Percentiles rank a stretch among this genome's conserved stretches.
Conservation (phyloP, 2,113 vertebrate species). For the Paralichthys olivaceus region DNA sequence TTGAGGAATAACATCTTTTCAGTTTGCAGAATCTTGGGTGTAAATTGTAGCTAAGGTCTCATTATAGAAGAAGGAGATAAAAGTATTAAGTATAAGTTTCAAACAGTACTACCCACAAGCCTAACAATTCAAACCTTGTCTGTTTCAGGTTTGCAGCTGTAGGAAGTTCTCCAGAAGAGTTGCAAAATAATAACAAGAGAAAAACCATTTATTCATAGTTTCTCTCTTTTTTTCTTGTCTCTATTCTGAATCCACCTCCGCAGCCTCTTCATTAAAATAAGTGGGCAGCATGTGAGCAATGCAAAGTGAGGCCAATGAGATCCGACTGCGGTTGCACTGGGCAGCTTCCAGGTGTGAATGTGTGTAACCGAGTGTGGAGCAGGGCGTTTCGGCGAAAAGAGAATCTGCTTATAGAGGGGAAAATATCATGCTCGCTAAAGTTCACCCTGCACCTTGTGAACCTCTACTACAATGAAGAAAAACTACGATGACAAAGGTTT, state of each 20-base stretch:
- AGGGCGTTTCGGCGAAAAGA: slow-evolving; percentile 7
- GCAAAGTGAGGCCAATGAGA: neutral
- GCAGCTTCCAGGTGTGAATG: slow-evolving; percentile 36
- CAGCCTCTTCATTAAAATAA: neutral
- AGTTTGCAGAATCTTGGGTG: neutral
- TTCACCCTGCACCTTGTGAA: slow-evolving; percentile 23
- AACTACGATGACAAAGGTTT: slow-evolving; percentile 29
- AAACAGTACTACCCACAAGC: neutral
- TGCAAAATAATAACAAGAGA: neutral
- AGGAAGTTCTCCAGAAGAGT: neutral
- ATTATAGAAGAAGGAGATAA: neutral
- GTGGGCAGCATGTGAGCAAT: slow-evolving; percentile 9
- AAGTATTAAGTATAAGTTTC: neutral
- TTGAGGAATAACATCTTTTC: neutral
- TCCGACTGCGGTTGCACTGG: slow-evolving; percentile 13
- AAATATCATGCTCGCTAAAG: neutral
- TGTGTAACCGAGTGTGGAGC: neutral
- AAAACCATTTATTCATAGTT: neutral
- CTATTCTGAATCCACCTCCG: neutral
- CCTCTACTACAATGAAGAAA: neutral
- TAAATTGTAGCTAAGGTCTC: neutral
- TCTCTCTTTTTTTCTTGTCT: neutral
- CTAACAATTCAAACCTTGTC: neutral
- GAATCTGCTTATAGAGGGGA: neutral
- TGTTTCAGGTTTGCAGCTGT: neutral